phyloP scores from a whole-genome alignment of 2,888 invertebrate genomes.

The Lampropteryx suffumata region DNA sequence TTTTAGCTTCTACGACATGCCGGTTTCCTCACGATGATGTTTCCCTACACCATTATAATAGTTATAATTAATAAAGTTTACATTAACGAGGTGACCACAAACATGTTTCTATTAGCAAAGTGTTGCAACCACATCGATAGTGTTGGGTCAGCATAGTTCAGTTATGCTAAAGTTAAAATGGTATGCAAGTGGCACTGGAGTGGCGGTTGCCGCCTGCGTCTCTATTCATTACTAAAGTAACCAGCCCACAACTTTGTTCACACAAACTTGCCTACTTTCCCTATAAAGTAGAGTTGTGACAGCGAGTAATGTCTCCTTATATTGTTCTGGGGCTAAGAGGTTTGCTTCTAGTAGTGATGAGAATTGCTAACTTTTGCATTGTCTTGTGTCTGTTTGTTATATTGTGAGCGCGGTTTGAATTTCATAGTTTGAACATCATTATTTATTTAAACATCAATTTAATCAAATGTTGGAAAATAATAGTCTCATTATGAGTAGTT shows the following conservation, averaged over 20 bases:
- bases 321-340: slow-evolving; percentile 82
- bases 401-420: slow-evolving; percentile 50
- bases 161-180: slow-evolving; percentile 63
- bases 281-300: slow-evolving; percentile 81
- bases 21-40: too few relatives aligned
- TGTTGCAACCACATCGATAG: slow-evolving; percentile 45
- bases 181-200: slow-evolving; percentile 68
- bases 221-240: slow-evolving; percentile 79
- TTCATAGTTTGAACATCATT: slow-evolving; percentile 55
- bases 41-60: too few relatives aligned
- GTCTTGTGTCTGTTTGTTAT: slow-evolving; percentile 61
- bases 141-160: slow-evolving; percentile 59
- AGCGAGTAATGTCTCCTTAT: slow-evolving; percentile 81
- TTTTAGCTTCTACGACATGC: too few relatives aligned
- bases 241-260: slow-evolving; percentile 74
- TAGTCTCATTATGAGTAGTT: too few relatives aligned
- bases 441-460: too few relatives aligned
- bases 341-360: slow-evolving; percentile 73
- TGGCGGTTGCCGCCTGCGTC: slow-evolving; percentile 70
- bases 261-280: slow-evolving; percentile 75
- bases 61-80: too few relatives aligned
- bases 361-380: slow-evolving; percentile 75
- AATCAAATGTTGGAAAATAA: slow-evolving; percentile 34
- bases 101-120: slow-evolving; percentile 9
- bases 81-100: neutral